phyloP scores from a whole-genome alignment of 2,113 vertebrate genomes.

The Orcinus orca region DNA sequence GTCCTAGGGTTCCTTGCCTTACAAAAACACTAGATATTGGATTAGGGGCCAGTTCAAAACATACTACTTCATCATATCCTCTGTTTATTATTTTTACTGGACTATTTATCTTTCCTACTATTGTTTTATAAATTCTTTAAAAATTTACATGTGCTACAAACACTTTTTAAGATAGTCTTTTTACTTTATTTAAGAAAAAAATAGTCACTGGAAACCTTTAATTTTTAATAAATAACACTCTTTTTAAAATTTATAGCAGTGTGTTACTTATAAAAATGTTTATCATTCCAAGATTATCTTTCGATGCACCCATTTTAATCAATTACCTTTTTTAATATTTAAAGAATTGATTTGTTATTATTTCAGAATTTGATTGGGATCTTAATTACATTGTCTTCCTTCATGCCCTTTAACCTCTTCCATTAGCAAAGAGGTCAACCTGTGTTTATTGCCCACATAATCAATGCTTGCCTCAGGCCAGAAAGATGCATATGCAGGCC shows the following conservation, averaged over 20 bases:
- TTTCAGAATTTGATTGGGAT: neutral
- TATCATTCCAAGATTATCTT: neutral
- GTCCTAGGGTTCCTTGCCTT: neutral
- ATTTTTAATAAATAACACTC: neutral
- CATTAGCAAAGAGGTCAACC: neutral
- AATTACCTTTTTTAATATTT: neutral
- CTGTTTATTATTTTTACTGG: neutral
- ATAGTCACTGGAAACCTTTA: neutral
- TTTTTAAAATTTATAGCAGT: neutral
- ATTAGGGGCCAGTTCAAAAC: neutral
- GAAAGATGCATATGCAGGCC: neutral
- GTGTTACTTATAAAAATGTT: neutral
- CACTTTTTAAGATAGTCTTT: neutral
- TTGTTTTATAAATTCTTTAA: neutral
- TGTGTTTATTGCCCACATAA: neutral
- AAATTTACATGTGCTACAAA: neutral
- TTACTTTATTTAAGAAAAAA: neutral
- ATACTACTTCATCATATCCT: neutral
- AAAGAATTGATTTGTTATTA: neutral
- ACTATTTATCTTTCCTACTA: neutral
- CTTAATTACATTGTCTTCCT: neutral
- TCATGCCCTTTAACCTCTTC: neutral
- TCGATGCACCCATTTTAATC: neutral
- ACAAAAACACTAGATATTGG: neutral
- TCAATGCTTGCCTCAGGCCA: neutral